Evolutionary conservation across 1,140 invertebrate genomes (phyloP).

Genomic region (Eurosta solidaginis): DNA sequence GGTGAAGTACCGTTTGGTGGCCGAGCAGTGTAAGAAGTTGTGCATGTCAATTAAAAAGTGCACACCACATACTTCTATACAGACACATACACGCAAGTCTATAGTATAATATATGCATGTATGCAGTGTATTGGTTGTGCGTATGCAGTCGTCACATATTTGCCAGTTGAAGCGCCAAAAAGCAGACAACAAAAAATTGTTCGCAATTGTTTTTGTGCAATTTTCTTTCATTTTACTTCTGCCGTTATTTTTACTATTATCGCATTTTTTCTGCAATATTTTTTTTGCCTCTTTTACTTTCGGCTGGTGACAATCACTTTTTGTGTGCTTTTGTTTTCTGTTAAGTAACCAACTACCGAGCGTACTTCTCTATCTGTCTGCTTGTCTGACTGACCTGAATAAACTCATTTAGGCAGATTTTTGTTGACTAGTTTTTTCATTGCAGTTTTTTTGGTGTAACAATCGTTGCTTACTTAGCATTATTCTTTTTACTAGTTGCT

Average conservation of each 20-base stretch:
- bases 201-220: background rate
- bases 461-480: background rate
- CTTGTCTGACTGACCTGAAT: background rate
- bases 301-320: background rate
- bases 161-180: background rate
- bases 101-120: too few species aligned
- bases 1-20: too few species aligned
- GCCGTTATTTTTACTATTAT: slow-evolving; percentile 7
- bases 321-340: background rate
- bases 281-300: background rate
- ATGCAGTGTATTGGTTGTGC: background rate
- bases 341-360: background rate
- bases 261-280: background rate
- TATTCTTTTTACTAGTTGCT: background rate
- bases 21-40: too few species aligned
- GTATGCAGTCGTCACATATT: background rate
- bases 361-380: too few species aligned
- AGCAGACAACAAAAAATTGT: background rate
- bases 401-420: slow-evolving; percentile 9
- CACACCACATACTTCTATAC: background rate
- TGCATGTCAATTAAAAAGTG: slow-evolving; percentile 1
- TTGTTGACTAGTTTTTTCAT: background rate
- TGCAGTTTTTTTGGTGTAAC: background rate
- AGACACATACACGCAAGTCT: too few species aligned
- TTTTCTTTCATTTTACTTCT: background rate